Percentiles rank a stretch among this genome's conserved stretches.
These are phyloP conservation scores for Acipenser transmontanus DNA, from an alignment of 2,797 vertebrate genomes.

Conservation along the genomic window DNA sequence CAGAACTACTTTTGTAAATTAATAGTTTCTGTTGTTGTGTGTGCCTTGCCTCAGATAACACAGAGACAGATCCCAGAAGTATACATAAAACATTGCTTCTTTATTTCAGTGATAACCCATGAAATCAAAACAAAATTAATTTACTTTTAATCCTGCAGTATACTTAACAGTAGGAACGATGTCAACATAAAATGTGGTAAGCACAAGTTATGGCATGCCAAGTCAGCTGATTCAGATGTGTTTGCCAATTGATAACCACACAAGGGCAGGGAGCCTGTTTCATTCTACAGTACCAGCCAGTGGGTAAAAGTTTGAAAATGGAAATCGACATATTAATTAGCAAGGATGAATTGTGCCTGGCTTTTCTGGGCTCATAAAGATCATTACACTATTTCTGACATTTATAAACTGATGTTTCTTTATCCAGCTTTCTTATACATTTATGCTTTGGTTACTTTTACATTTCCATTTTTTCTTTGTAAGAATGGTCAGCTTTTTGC, in stretches of 20 bases:
- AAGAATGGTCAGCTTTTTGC: too few species aligned
- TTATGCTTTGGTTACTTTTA: too few species aligned
- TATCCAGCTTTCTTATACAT: too few species aligned
- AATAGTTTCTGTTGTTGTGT: not conserved
- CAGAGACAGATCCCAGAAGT: not conserved
- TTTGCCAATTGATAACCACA: not conserved
- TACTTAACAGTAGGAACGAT: not conserved
- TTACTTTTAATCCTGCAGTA: conserved; percentile 1
- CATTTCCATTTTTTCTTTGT: too few species aligned
- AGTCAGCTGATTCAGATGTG: not conserved
- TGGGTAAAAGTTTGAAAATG: too few species aligned
- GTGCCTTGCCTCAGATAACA: not conserved
- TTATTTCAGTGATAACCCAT: not conserved
- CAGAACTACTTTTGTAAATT: not conserved
- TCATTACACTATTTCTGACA: too few species aligned
- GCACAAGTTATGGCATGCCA: not conserved
- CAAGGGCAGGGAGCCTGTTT: too few species aligned
- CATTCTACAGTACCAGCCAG: too few species aligned
- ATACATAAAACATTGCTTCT: not conserved
- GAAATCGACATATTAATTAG: too few species aligned
- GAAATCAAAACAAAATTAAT: not conserved
- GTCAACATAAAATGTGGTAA: not conserved
- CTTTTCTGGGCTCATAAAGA: too few species aligned
- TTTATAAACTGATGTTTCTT: too few species aligned
- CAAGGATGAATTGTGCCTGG: too few species aligned